Base-by-base conservation (phyloP, 1,140 invertebrate genomes). In the Bombus haemorrhoidalis region DNA sequence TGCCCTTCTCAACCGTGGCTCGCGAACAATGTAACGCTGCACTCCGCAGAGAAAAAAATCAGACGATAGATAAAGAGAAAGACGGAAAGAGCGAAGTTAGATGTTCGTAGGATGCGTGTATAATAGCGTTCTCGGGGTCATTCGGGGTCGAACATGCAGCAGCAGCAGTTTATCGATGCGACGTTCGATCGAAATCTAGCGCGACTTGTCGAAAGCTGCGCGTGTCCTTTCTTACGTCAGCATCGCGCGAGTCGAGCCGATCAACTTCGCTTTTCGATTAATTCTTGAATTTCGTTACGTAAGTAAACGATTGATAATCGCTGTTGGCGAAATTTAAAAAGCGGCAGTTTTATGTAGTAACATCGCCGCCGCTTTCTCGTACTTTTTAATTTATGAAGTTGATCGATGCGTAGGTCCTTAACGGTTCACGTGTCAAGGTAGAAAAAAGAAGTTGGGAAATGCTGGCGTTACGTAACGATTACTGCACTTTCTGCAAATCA, bases 11-110 rank as follows among this genome's bases (percentile, higher is more conserved):
- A 72, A 59, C 84, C 69, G 62, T 68, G 87, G 74, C 74, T 83
- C 86, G 68, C 34, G 72, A 84, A 89, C 83, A 86, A 90, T 85
- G 84, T 86, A 83, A 90, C 81, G 85, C 71, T 76, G 62, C 75
- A 59, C 53, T 22, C 18, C 0, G 47, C 47, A 8, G 6, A 22
- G 25, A 8, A 12, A 32, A 34, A 71, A n/a, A 79, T 39, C 53
- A 39, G 47, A 43, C 57, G 22, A 28, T 13, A 71, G 73, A 62
- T 25, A 82, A 37, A 69, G 72, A 47, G 18, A 18, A 32, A 28
- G 34, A 47, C 39, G 34, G 74, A 57, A 12, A n/a, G 25, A 47
- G 32, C 6, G 8, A 4, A 68, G n/a, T 32, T 32, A 39, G 66
- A 34, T 9, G 32, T 32, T 64, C n/a, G 12, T 53, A 15, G 9